Base-by-base conservation (phyloP, 2,888 invertebrate genomes). In the Emmelina monodactyla region DNA sequence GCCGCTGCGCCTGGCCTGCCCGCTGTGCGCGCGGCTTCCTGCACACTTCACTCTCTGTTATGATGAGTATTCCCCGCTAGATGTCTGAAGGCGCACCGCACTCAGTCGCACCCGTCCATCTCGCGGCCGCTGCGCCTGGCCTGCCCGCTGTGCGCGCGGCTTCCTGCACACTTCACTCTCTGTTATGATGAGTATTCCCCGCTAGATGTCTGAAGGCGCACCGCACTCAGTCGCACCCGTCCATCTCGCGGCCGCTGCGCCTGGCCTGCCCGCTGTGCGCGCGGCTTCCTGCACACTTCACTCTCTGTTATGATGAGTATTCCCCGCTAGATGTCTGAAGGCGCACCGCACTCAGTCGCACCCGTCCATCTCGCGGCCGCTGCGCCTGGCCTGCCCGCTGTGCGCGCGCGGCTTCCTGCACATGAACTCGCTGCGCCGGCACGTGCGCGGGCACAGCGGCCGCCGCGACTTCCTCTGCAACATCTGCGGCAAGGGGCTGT, bases 401-500 rank as follows among this genome's bases (percentile, higher is more conserved):
- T 81, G 78, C 64, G 62, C 50, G 46, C 67, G 79, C 10, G 51
- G 63, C 58, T 84, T 80, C 71, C 69, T 79, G 52, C 82, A 80
- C 63, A 61, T 72, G 47, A 81, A 78, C 67, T 71, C 71, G 48
- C 58, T 81, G 58, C 66, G 79, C 2, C 56, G 80, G 1, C 81
- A 81, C 58, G 57, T 72, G 53, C 64, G 71, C 49, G 64, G 70
- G 53, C 80, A 79, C 62, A 50, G 63, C 9, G 80, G 79, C 43
- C 67, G 82, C 58, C 67, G 81, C 39, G 82, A 83, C 59, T 81
- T 70, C 59, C 71, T 84, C 2, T 85, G 85, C 61, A 82, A 80
- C 49, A 80, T 85, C 30, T 85, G 85, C 61, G 83, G 85, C 36
- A 85, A 85, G 62, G 73, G 82, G 43, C 82, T 85, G 3, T 81